Evolutionary conservation across 2,888 invertebrate species (phyloP), one percentile per base, ranked within the genome.

Genomic region (Orchestes rusci): DNA sequence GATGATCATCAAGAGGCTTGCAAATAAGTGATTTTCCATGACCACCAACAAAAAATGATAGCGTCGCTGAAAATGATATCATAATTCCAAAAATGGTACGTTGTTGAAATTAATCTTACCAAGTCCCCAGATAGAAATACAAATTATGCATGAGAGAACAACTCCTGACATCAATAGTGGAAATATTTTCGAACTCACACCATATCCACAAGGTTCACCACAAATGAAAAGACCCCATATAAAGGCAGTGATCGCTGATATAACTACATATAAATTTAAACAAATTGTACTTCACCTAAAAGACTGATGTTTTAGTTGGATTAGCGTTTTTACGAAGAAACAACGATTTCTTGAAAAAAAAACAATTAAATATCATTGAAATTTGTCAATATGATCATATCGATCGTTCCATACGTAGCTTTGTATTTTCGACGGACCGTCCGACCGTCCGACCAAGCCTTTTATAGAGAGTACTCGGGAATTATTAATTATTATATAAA

Each of bases 1-100:
- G 77, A 44, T 75, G 68, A 51, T 78, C 82, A 70, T 82, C 79
- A 29, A 88, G 69, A 0, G 84, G 79, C 43, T 81, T 78, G 56
- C 87, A 88, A 1, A 86, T 68, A 57, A 84, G 76, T 43, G 79
- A 75, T 67, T 82, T 78, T 12, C 77, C 77, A 59, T 83, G 82
- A 13, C 77, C 79, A 12, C 81, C 77, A 37, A 80, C 62, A 19
- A 80, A 67, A 51, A 82, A 74, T 8, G 74, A 66, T 8, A 70
- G 66, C 39, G 76, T 72, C 50, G 82, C 82, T 49, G 16, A 1
- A 32, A 4, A 16, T 16, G 2, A 34, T 4, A n/a, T n/a, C 2
- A 16, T 36, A 8, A 42, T 20, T 50, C 10, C 23, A 12, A 20
- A 10, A 20, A 18, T 33, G 12, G 12, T n/a, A 20, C 10, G 3